Base-by-base conservation (phyloP, 2,888 invertebrate species). In the Gryllus longicercus region DNA sequence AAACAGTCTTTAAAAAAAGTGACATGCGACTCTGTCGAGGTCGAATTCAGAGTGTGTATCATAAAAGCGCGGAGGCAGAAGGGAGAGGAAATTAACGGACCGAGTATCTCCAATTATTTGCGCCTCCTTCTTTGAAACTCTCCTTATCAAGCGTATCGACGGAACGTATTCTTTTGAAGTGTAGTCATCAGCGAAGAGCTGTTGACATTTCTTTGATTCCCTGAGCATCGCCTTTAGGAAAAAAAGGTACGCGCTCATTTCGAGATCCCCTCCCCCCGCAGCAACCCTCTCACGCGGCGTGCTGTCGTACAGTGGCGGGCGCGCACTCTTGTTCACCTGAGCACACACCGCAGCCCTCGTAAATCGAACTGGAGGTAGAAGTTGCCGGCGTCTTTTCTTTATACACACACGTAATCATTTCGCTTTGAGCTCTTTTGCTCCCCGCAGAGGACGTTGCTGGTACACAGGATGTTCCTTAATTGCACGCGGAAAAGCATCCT, bases 201-300 rank as follows among this genome's bases (percentile, higher is more conserved):
- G 63, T 63, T 63, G 14, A 63, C 63, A 63, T 63, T 63, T 63
- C 63, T 63, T 63, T n/a, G n/a, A 38, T 38, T 63, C 63, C 14
- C n/a, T 18, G 14, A 18, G 63, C 63, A 14, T 63, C 63, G 63
- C n/a, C 63, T 63, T 63, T n/a, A 63, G 63, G n/a, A 16, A 63
- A 38, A 38, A 38, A 63, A 63, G n/a, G 63, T 63, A 63, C 63
- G n/a, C n/a, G 63, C 63, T 63, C 63, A 63, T 63, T 63, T 63
- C n/a, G 16, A 63, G 63, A n/a, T 63, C 0, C 63, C 14, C 63
- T 12, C n/a, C 63, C n/a, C n/a, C 63, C 8, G 3, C 18, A 18
- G 18, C 18, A 18, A 16, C 63, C 63, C n/a, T 18, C 63, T 63
- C 63, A 63, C 63, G 12, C 63, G 63, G n/a, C 16, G 63, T 18